Percentiles rank a stretch among this genome's conserved stretches.
These are phyloP conservation scores for Percina caprodes DNA, from an alignment of 2,113 vertebrate genomes.

Conservation along the genomic window DNA sequence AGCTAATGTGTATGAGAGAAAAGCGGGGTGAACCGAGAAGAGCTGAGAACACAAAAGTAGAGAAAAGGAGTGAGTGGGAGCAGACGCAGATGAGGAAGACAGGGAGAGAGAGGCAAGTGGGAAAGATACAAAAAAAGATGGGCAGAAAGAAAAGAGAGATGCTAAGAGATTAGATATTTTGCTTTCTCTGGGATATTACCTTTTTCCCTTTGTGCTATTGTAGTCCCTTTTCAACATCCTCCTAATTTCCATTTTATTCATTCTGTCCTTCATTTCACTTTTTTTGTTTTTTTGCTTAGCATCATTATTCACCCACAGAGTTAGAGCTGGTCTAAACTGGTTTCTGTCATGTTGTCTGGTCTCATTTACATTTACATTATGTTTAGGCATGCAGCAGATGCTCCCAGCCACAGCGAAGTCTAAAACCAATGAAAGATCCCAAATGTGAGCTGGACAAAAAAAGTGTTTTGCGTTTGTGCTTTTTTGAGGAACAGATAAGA, in stretches of 20 bases:
- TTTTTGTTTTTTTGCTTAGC: slow-evolving; percentile 35
- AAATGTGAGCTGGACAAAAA: slow-evolving; percentile 46
- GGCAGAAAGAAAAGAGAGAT: slow-evolving; percentile 12
- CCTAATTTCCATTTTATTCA: slow-evolving; percentile 41
- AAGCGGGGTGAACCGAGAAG: slow-evolving; percentile 13
- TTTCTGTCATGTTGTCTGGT: slow-evolving; percentile 71
- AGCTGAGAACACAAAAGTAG: slow-evolving; percentile 57
- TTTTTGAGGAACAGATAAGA: background rate
- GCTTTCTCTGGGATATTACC: slow-evolving; percentile 16
- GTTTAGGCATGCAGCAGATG: slow-evolving; percentile 62
- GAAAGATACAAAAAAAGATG: slow-evolving; percentile 1
- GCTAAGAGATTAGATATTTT: slow-evolving; percentile 18
- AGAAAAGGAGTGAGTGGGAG: slow-evolving; percentile 34
- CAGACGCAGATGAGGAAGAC: slow-evolving; percentile 21
- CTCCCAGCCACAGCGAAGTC: slow-evolving; percentile 40
- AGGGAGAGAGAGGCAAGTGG: slow-evolving; percentile 10
- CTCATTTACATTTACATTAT: slow-evolving; percentile 79
- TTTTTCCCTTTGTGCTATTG: slow-evolving; percentile 4
- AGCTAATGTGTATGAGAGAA: slow-evolving; percentile 57
- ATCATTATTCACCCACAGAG: slow-evolving; percentile 65
- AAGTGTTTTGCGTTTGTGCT: slow-evolving; percentile 38
- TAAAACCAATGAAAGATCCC: slow-evolving; percentile 53
- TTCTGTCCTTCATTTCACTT: slow-evolving; percentile 6
- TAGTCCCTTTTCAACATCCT: slow-evolving; percentile 10
- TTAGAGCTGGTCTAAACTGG: slow-evolving; percentile 65